Evolutionary conservation across 2,113 vertebrate species (phyloP).

Genomic region (Athene noctua): DNA sequence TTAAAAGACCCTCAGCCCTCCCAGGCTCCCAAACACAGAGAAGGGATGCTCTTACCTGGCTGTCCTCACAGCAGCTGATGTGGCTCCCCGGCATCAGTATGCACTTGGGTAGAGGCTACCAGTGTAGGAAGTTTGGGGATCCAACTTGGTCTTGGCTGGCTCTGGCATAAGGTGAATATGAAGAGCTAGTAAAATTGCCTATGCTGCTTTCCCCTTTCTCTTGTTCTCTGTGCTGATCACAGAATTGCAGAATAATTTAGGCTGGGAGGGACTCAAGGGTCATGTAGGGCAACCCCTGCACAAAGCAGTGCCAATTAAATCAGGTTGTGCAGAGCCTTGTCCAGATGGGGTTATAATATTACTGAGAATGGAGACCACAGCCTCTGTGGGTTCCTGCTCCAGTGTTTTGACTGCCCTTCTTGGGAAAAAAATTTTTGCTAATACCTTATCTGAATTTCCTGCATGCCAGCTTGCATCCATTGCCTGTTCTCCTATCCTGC

Average conservation of each 20-base stretch:
- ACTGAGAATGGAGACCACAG: background rate
- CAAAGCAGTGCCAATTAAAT: background rate
- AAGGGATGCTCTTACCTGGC: background rate
- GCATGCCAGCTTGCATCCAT: background rate
- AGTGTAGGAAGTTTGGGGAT: background rate
- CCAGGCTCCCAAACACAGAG: background rate
- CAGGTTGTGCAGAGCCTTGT: background rate
- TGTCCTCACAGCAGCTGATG: background rate
- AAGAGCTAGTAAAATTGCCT: background rate
- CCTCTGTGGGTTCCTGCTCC: background rate
- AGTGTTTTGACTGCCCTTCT: background rate
- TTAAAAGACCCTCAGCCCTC: background rate
- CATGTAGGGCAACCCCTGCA: background rate
- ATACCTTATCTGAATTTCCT: background rate
- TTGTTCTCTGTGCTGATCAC: background rate
- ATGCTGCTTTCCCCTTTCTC: background rate
- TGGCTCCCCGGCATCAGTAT: accelerated
- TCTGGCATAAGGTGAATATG: background rate
- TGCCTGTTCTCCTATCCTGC: background rate
- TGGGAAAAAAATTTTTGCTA: background rate
- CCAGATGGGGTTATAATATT: background rate
- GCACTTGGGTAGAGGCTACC: background rate
- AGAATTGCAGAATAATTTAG: background rate
- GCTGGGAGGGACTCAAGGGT: background rate
- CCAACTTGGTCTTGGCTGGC: background rate